phyloP scores from a whole-genome alignment of 1,140 invertebrate species.

The Drosophila kurseongensis region DNA sequence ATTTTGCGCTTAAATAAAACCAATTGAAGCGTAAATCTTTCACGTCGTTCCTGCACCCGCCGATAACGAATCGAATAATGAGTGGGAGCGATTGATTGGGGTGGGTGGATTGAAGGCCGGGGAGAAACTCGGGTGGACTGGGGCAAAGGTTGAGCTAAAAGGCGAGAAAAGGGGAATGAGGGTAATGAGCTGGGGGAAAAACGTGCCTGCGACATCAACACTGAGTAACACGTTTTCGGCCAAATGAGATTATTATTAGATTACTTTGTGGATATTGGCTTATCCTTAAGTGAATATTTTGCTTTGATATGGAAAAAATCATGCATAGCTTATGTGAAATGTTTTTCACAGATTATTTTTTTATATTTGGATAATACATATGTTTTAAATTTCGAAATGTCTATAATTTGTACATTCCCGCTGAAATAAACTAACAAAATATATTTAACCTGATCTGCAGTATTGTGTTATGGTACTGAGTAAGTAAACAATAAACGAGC shows the following conservation, averaged over 20 bases:
- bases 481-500: too few species aligned
- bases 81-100: conserved; percentile 22
- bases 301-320: neutral
- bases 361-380: too few species aligned
- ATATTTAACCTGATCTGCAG: too few species aligned
- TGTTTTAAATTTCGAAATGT: too few species aligned
- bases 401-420: too few species aligned
- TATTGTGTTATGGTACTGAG: too few species aligned
- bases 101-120: neutral
- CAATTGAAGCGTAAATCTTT: conserved; percentile 81
- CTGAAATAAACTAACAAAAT: too few species aligned
- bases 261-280: neutral
- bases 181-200: conserved; percentile 4
- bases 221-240: conserved; percentile 12
- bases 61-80: conserved; percentile 68
- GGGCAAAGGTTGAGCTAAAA: conserved; percentile 13
- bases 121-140: neutral
- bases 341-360: too few species aligned
- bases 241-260: conserved; percentile 19
- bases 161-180: conserved; percentile 27
- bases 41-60: conserved; percentile 54
- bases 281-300: conserved; percentile 5
- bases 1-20: conserved; percentile 76
- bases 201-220: conserved; percentile 15
- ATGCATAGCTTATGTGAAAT: too few species aligned